Evolutionary conservation across 1,140 invertebrate genomes (phyloP).

Genomic region (Calycopis cecrops): DNA sequence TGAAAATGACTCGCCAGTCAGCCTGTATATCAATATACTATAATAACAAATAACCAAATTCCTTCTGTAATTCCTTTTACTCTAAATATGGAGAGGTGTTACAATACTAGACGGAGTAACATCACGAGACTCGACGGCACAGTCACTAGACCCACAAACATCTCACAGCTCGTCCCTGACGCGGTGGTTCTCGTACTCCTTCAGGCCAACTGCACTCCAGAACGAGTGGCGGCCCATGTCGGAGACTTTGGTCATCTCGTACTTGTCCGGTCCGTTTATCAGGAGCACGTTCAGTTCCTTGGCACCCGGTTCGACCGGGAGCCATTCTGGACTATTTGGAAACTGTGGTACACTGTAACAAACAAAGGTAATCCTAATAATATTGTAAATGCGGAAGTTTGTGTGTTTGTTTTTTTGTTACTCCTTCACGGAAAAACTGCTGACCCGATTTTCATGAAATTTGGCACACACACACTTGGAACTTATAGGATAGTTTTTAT

Average conservation of each 20-base stretch:
- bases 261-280: conserved; percentile 5
- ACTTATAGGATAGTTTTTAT: too few species aligned
- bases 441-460: too few species aligned
- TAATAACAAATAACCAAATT: too few species aligned
- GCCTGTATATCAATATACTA: too few species aligned
- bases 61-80: too few species aligned
- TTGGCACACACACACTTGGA: too few species aligned
- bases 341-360: conserved; percentile 9
- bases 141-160: background rate
- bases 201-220: conserved; percentile 6
- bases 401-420: too few species aligned
- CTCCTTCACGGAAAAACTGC: background rate
- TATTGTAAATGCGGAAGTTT: too few species aligned
- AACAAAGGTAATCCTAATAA: background rate
- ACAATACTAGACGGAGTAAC: too few species aligned
- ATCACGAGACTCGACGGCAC: too few species aligned
- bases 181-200: conserved; percentile 12
- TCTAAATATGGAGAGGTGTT: too few species aligned
- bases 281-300: background rate
- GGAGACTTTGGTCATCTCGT: conserved; percentile 2
- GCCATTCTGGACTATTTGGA: conserved; percentile 3
- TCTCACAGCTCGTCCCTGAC: conserved; percentile 11
- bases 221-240: conserved; percentile 12
- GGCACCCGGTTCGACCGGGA: background rate
- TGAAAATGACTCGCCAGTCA: too few species aligned